Base-by-base conservation (phyloP, 2,888 invertebrate species). In the Drosophila borborema region DNA sequence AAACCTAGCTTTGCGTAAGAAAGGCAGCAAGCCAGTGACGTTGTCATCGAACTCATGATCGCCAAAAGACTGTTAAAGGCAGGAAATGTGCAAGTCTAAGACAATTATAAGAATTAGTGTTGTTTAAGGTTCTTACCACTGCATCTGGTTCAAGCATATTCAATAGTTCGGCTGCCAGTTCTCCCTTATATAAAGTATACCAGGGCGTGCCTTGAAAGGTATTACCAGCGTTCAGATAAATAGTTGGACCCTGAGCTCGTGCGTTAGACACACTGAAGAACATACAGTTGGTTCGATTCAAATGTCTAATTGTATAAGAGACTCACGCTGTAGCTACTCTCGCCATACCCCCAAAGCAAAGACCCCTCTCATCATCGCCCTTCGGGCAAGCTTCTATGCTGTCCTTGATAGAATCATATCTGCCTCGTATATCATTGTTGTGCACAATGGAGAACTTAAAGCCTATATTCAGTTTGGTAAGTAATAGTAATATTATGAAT, bases 201-300 rank as follows among this genome's bases (percentile, higher is more conserved):
- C 97, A 98, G 0, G 96, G 94, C 0, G 97, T 96, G 0, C 98
- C 98, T 16, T 97, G 96, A 92, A 95, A 98, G 2, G 97, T 97
- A 92, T 98, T 98, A 0, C 98, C 98, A 0, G 97, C 98, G 89
- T 97, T 97, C 16, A 98, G 93, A 88, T 96, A 97, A 2, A 98
- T 3, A 8, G 77, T 67, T 2, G 48, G 20, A 9, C 63, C 67
- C 5, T 56, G 31, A 7, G 61, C 51, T 20, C 80, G 67, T 0
- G 46, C 55, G 9, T 59, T 31, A 0, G 55, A 38, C 8, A 82
- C n/a, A 5, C 82, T 82, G 8, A 31, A 49, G 14, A 8, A 10
- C 16, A 12, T 12, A 20, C 8, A 48, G 16, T n/a, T 54, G 10
- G 10, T 23, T 38, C 14, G 23, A 23, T 20, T 8, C 36, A 14